Conservation (phyloP, 2,113 vertebrate genomes). For the Cettia cetti region DNA sequence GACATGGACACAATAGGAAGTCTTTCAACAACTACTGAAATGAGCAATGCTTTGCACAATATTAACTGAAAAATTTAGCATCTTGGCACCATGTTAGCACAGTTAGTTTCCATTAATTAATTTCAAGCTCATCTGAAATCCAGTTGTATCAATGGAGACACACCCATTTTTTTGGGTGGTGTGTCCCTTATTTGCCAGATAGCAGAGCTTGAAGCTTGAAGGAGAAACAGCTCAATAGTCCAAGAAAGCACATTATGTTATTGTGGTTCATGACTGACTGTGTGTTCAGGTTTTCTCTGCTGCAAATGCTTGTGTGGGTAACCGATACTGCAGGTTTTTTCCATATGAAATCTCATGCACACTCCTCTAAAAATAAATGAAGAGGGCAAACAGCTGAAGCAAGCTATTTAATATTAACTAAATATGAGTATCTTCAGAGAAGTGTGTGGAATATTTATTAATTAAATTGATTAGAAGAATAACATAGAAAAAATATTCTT, state of each 20-base stretch:
- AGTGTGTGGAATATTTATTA: not conserved
- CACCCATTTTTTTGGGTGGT: rapidly evolving
- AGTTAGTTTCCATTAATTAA: not conserved
- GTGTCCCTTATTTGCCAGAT: not conserved
- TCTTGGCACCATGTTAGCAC: not conserved
- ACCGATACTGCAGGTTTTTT: not conserved
- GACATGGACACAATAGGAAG: not conserved
- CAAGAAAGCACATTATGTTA: not conserved
- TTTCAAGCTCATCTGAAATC: not conserved
- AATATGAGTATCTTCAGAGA: not conserved
- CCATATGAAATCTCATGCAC: not conserved
- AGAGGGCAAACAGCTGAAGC: not conserved
- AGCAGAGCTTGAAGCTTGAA: not conserved
- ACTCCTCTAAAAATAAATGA: not conserved
- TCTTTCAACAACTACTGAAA: not conserved
- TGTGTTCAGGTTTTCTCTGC: not conserved
- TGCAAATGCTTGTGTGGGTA: not conserved
- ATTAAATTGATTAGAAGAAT: not conserved
- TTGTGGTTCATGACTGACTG: not conserved
- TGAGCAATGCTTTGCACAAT: not conserved
- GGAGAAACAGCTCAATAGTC: not conserved
- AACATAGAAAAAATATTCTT: not conserved
- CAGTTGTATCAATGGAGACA: not conserved
- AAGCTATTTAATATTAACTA: not conserved
- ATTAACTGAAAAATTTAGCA: not conserved